Evolutionary conservation across 2,888 invertebrate genomes (phyloP).

Genomic region (Dugesia japonica): DNA sequence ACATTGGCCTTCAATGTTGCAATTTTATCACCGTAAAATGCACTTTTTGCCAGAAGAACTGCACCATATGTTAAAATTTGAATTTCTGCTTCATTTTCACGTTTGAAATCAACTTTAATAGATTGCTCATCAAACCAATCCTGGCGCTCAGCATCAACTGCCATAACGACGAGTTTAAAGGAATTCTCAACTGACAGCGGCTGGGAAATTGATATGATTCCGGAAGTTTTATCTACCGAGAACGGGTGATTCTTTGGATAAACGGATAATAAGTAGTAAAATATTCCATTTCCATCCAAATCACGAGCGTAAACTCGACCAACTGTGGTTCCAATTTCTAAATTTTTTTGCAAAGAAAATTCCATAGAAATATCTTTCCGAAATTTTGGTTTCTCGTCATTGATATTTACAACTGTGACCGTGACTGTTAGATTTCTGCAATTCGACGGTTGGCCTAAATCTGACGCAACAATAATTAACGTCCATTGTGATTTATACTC

Average conservation of each 20-base stretch:
- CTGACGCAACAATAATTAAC: background rate
- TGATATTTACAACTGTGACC: background rate
- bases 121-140: background rate
- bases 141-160: background rate
- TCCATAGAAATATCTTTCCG: background rate
- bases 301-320: background rate
- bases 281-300: background rate
- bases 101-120: background rate
- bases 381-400: background rate
- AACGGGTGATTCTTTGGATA: background rate
- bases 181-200: background rate
- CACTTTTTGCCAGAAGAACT: background rate
- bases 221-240: background rate
- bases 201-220: background rate
- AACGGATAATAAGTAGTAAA: background rate
- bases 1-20: background rate
- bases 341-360: background rate
- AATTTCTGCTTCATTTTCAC: background rate
- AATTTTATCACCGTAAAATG: background rate
- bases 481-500: background rate
- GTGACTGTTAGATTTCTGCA: background rate
- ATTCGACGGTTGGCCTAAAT: background rate
- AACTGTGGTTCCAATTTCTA: background rate
- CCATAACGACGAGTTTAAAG: background rate
- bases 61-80: background rate